Percentiles rank a stretch among this genome's conserved stretches.
phyloP scores from a whole-genome alignment of 2,797 vertebrate species.

The Scolopax bukidnonensis region DNA sequence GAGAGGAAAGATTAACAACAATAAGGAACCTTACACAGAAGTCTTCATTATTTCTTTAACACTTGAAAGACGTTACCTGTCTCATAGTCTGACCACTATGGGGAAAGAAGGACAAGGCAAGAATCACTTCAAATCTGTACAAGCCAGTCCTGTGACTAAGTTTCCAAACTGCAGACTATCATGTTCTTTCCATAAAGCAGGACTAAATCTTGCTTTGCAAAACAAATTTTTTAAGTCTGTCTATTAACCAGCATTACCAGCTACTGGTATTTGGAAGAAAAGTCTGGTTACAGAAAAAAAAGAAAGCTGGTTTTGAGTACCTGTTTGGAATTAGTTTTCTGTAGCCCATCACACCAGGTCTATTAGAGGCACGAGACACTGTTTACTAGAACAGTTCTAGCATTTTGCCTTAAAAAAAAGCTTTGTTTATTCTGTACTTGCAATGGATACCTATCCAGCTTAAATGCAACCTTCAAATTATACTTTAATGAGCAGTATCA shows the following conservation, averaged over 20 bases:
- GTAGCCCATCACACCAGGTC: background rate
- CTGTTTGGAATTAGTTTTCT: background rate
- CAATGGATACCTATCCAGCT: background rate
- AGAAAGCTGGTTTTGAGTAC: background rate
- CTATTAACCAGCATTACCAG: background rate
- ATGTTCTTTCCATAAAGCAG: background rate
- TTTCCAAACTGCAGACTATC: background rate
- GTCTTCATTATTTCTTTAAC: background rate
- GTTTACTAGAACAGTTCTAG: background rate
- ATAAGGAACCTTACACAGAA: background rate
- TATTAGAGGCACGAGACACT: background rate
- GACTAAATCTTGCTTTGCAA: background rate
- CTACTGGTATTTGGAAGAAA: background rate
- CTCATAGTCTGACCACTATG: background rate
- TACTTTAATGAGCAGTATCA: constrained; percentile 62
- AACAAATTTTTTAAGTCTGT: background rate
- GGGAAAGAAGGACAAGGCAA: background rate
- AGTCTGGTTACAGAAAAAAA: background rate
- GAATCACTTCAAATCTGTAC: background rate
- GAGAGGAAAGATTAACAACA: background rate
- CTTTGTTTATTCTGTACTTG: background rate
- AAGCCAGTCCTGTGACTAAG: background rate
- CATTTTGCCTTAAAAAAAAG: background rate
- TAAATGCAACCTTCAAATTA: constrained; percentile 6
- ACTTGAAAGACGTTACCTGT: background rate